Conservation (phyloP, 2,888 invertebrate species). For the Zaprionus obscuricornis region DNA sequence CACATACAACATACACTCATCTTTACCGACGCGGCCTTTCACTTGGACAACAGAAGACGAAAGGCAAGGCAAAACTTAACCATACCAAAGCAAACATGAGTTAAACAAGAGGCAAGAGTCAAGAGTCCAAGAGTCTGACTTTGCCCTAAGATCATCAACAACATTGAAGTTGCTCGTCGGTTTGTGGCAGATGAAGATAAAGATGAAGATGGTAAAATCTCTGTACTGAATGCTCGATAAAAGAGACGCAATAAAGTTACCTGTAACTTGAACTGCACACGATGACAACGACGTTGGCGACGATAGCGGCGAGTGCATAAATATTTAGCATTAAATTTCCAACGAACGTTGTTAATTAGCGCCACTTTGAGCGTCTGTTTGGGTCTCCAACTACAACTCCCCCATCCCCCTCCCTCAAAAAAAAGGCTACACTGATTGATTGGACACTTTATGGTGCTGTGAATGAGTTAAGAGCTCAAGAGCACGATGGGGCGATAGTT, state of each 20-base stretch:
- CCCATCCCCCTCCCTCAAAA: no score
- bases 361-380: slow-evolving; percentile 8
- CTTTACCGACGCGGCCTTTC: no score
- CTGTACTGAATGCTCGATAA: no score
- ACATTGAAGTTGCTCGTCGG: no score
- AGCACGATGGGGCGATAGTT: slow-evolving; percentile 2
- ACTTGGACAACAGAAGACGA: slow-evolving; percentile 30
- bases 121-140: no score
- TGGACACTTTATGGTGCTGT: slow-evolving; percentile 33
- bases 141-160: no score
- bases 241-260: neutral
- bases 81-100: slow-evolving; percentile 33
- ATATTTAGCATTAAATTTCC: slow-evolving; percentile 19
- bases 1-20: no score
- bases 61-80: slow-evolving; percentile 27
- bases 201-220: slow-evolving; percentile 7
- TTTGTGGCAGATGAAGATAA: no score
- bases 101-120: slow-evolving; percentile 12
- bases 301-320: no score
- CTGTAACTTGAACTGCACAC: slow-evolving; percentile 23
- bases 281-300: no score
- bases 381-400: no score
- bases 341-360: slow-evolving; percentile 35
- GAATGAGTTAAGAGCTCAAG: slow-evolving; percentile 30
- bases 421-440: slow-evolving; percentile 47